Evolutionary conservation across 2,797 vertebrate genomes (phyloP).

Genomic region (Cyprinella venusta): DNA sequence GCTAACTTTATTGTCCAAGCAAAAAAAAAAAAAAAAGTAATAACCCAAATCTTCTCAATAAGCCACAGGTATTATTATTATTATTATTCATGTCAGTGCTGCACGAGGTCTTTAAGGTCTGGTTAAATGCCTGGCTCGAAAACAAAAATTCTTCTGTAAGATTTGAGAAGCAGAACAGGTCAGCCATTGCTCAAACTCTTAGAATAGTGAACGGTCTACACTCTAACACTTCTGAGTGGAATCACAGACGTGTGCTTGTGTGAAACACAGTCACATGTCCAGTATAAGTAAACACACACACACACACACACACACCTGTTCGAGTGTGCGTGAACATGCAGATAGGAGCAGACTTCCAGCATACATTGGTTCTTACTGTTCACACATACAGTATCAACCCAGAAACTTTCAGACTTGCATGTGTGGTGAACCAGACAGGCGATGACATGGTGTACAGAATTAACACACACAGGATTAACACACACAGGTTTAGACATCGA

Average conservation of each 20-base stretch:
- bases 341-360: not conserved
- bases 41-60: not conserved
- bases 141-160: not conserved
- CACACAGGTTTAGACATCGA: not conserved
- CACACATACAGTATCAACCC: conserved; percentile 23
- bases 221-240: conserved; percentile 54
- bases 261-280: conserved; percentile 27
- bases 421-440: conserved; percentile 10
- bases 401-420: conserved; percentile 19
- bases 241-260: conserved; percentile 24
- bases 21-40: too few relatives aligned
- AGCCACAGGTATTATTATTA: not conserved
- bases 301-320: not conserved
- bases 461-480: conserved; percentile 3
- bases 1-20: not conserved
- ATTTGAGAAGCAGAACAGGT: conserved; percentile 24
- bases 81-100: not conserved
- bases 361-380: conserved; percentile 13
- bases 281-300: conserved; percentile 12
- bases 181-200: conserved; percentile 62
- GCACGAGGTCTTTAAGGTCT: too few relatives aligned
- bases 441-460: conserved; percentile 6
- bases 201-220: conserved; percentile 8
- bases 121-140: not conserved
- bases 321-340: conserved; percentile 26